These are phyloP conservation scores for Imbricaverruca yamaguchii DNA, from an alignment of 2,888 invertebrate species.

Conservation along the genomic window DNA sequence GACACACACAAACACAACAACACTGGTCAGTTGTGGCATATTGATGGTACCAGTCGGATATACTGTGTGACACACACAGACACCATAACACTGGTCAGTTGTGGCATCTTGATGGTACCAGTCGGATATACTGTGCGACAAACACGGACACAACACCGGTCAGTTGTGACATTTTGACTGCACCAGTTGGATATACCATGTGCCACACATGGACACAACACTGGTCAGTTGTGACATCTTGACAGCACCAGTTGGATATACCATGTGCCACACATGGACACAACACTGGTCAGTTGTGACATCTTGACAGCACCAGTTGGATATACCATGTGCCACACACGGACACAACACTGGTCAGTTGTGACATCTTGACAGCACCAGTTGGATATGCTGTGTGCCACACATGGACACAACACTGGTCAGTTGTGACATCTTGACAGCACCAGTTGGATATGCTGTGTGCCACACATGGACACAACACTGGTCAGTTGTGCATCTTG, in stretches of 20 bases:
- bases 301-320: background rate
- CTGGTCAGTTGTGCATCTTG: too few relatives aligned
- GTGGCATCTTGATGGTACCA: background rate
- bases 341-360: background rate
- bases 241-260: background rate
- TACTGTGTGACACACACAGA: background rate
- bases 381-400: background rate
- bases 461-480: background rate
- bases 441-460: background rate
- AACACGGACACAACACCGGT: background rate
- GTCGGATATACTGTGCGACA: background rate
- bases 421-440: too few relatives aligned
- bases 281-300: background rate
- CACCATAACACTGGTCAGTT: background rate
- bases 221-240: background rate
- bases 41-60: background rate
- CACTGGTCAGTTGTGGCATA: background rate
- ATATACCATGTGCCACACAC: background rate
- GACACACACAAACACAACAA: background rate
- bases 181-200: background rate
- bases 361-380: background rate
- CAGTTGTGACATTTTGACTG: too few relatives aligned
- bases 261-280: background rate
- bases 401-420: background rate
- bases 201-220: background rate